These are phyloP conservation scores for Channa argus DNA, from an alignment of 2,113 vertebrate genomes.

Conservation along the genomic window DNA sequence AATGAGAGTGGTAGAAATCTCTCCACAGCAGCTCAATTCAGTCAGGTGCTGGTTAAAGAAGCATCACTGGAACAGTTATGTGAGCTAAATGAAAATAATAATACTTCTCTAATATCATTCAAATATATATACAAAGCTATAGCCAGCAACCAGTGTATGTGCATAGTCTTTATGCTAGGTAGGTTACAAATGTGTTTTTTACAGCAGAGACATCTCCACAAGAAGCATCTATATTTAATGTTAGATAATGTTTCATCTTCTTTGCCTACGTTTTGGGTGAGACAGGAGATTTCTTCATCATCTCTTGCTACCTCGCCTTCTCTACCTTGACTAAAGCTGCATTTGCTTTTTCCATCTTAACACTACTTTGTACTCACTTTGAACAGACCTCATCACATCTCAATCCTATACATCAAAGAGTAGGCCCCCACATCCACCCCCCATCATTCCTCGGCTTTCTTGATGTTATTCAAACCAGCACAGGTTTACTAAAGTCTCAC, in stretches of 20 bases:
- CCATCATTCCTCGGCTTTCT: conserved; percentile 67
- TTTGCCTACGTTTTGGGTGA: conserved; percentile 64
- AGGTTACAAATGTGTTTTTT: conserved; percentile 72
- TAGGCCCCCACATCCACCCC: conserved; percentile 24
- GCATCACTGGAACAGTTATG: neutral
- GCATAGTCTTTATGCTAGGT: neutral
- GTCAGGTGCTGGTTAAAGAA: neutral
- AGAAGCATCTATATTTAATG: conserved; percentile 82
- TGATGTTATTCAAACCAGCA: conserved; percentile 77
- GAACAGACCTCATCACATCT: conserved; percentile 84
- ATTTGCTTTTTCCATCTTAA: conserved; percentile 82
- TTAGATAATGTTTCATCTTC: conserved; percentile 80
- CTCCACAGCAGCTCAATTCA: neutral
- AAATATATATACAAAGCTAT: no score
- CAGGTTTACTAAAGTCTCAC: conserved; percentile 78
- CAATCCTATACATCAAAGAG: conserved; percentile 84
- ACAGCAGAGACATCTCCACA: conserved; percentile 75
- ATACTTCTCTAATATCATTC: no score
- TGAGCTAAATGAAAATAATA: neutral
- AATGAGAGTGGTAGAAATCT: neutral
- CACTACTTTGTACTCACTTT: conserved; percentile 80
- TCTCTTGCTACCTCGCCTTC: conserved; percentile 69
- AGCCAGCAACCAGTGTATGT: no score
- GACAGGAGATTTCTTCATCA: conserved; percentile 78
- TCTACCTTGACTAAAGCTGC: conserved; percentile 81